Evolutionary conservation across 2,797 vertebrate species (phyloP).

Genomic region (Microcaecilia unicolor): DNA sequence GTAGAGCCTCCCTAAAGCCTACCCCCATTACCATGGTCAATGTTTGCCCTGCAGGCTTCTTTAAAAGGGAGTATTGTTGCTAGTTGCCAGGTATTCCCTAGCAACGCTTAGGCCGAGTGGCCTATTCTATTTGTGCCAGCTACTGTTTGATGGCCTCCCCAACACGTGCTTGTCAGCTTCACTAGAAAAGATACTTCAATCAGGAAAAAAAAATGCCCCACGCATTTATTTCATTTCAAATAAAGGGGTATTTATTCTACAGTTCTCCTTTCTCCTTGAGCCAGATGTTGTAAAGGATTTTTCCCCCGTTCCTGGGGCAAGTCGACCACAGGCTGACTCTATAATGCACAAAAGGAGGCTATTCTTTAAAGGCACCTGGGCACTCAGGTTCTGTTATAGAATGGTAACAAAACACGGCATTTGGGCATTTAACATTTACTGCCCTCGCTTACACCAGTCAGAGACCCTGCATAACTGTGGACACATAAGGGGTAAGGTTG

Average conservation of each 20-base stretch:
- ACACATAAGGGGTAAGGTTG: no score
- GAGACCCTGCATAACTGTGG: no score
- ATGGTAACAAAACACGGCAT: no score
- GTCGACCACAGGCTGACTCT: no score
- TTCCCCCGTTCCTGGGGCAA: no score
- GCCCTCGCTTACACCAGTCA: no score
- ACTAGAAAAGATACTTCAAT: slow-evolving; percentile 58
- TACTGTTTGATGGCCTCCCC: slow-evolving; percentile 69
- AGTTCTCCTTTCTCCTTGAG: no score
- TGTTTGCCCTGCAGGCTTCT: slow-evolving; percentile 65
- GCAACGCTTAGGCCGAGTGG: slow-evolving; percentile 69
- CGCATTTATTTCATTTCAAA: slow-evolving; percentile 51
- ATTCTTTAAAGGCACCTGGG: no score
- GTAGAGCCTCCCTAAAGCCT: slow-evolving; percentile 60
- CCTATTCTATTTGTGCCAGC: slow-evolving; percentile 64
- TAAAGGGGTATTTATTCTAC: slow-evolving; percentile 31
- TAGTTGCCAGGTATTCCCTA: slow-evolving; percentile 71
- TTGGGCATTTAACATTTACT: no score
- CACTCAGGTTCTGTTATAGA: no score
- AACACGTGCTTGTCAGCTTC: slow-evolving; percentile 67
- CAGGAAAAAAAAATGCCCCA: slow-evolving; percentile 45
- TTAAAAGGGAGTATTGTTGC: slow-evolving; percentile 69
- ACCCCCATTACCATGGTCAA: slow-evolving; percentile 71
- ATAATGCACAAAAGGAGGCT: no score
- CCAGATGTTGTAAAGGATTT: no score